Base-by-base conservation (phyloP, 1,140 invertebrate genomes). In the Harlomillsia oculata region DNA sequence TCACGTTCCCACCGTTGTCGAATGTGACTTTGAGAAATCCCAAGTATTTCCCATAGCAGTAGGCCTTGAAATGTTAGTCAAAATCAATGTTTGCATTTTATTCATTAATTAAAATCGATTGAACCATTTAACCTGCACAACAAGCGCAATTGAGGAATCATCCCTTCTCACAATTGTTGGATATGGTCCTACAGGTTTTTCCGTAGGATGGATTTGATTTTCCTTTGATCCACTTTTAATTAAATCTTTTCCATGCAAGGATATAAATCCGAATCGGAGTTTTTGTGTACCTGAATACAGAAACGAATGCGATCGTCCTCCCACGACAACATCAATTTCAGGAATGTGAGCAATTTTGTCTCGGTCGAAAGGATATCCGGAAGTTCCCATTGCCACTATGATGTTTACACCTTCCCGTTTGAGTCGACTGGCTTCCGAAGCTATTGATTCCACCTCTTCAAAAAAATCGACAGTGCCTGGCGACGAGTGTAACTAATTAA, bases 21-120 rank as follows among this genome's bases (percentile, higher is more conserved):
- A 94, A 91, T 23, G 75, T 70, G 0, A 87, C 59, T 23, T 80
- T 76, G 3, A 95, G 69, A 66, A 81, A 77, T 0, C 91, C 90
- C 23, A 95, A 70, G 69, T 94, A 95, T 73, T 95, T 94, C 1
- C 89, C 92, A 66, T 84, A 91, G 0, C 86, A 85, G 67, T 85
- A 93, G 2, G 88, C 89, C 56, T 59, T 23, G 8, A 14, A n/a
- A n/a, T n/a, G n/a, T n/a, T 50, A 18, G 21, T 16, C 25, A 39
- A 39, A 23, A 14, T 26, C 13, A 23, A 5, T 26, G 8, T 26
- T n/a, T n/a, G n/a, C n/a, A n/a, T n/a, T n/a, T n/a, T n/a, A n/a
- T n/a, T n/a, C n/a, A n/a, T n/a, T n/a, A n/a, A n/a, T n/a, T n/a
- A n/a, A n/a, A n/a, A n/a, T n/a, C n/a, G n/a, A n/a, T n/a, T n/a